Conservation (phyloP, 2,797 vertebrate genomes). For the Anableps anableps region DNA sequence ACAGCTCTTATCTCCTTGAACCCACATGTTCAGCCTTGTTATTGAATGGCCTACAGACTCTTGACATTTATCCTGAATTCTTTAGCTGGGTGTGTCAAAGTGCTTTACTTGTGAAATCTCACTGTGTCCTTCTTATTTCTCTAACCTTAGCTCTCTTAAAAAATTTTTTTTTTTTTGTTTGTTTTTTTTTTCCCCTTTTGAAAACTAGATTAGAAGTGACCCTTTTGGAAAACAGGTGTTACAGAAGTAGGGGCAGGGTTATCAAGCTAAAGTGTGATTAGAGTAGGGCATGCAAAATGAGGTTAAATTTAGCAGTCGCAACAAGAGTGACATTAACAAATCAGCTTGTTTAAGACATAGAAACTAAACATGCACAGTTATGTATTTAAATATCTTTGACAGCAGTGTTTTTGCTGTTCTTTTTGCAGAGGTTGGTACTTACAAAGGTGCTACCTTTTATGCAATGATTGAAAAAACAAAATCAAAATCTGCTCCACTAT, state of each 20-base stretch:
- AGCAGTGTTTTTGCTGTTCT: slow-evolving; percentile 22
- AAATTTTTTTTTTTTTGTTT: background rate
- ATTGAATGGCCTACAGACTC: slow-evolving; percentile 19
- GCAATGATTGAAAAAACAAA: no score
- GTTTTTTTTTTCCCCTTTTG: background rate
- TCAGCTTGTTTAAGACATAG: slow-evolving; percentile 29
- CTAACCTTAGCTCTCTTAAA: background rate
- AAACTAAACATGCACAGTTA: slow-evolving; percentile 2
- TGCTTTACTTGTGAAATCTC: slow-evolving; percentile 30
- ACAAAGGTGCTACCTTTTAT: no score
- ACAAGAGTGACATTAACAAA: slow-evolving; percentile 21
- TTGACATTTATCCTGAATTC: slow-evolving; percentile 47
- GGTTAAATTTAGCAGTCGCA: slow-evolving; percentile 27
- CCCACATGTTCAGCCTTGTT: slow-evolving; percentile 40
- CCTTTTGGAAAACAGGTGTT: background rate
- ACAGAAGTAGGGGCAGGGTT: slow-evolving; percentile 5
- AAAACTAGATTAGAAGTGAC: slow-evolving; percentile 7
- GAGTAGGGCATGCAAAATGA: slow-evolving; percentile 21
- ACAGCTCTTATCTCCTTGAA: slow-evolving; percentile 14
- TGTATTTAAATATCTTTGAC: slow-evolving; percentile 20
- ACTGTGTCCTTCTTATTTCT: background rate
- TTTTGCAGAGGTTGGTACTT: no score
- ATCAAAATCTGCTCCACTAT: background rate
- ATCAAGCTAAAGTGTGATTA: slow-evolving; percentile 6
- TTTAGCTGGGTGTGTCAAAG: slow-evolving; percentile 7